Conservation (phyloP, 2,113 vertebrate genomes). For the Acanthisitta chloris region DNA sequence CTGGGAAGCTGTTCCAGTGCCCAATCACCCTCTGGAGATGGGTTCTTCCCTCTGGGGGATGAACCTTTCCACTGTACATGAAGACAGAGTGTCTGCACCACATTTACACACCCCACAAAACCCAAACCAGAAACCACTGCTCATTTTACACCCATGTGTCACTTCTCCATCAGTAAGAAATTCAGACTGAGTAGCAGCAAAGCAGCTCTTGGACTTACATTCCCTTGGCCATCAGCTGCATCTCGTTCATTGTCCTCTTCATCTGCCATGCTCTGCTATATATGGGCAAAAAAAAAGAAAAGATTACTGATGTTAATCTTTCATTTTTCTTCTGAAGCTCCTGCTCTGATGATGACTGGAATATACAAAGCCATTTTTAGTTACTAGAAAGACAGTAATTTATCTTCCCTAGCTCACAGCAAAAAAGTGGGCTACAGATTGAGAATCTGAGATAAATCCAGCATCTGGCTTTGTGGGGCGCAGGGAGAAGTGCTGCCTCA, state of each 20-base stretch:
- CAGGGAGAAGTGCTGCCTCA: not conserved
- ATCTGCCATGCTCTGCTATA: conserved; percentile 72
- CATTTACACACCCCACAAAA: not conserved
- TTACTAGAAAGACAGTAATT: not conserved
- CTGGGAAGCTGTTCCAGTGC: not conserved
- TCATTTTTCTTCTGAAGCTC: not conserved
- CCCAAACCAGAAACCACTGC: not conserved
- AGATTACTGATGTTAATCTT: not conserved
- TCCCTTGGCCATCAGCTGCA: conserved; percentile 71
- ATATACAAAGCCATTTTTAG: not conserved
- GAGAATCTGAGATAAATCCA: not conserved
- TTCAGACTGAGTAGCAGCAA: not conserved
- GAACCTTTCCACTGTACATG: not conserved
- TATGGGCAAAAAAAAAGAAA: conserved; percentile 46
- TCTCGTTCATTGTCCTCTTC: conserved; percentile 77
- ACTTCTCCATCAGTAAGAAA: not conserved
- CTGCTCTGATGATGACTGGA: not conserved
- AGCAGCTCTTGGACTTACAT: conserved; percentile 67
- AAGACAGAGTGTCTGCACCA: not conserved
- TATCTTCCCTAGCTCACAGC: not conserved
- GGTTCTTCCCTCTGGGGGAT: too few relatives aligned
- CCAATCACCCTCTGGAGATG: not conserved
- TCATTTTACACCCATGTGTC: not conserved
- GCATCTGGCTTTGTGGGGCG: not conserved
- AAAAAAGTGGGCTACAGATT: not conserved